phyloP scores from a whole-genome alignment of 2,797 vertebrate genomes.

The Graptemys geographica region DNA sequence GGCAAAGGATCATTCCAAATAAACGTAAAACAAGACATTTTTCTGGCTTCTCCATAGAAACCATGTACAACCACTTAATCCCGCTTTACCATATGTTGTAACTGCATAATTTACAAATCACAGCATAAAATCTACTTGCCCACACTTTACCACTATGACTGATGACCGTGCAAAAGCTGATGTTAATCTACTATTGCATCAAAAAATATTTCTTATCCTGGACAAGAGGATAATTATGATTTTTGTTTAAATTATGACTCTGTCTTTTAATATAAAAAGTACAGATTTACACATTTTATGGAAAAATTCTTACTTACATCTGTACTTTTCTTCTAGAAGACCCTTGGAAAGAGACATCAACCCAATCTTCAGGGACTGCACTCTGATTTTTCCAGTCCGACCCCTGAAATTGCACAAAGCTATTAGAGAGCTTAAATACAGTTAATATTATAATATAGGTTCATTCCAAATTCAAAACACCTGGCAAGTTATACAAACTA shows the following conservation, averaged over 20 bases:
- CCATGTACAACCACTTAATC: not conserved
- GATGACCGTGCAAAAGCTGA: not conserved
- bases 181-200: not conserved
- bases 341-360: slow-evolving; percentile 96
- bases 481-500: not conserved
- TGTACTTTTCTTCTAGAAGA: slow-evolving; percentile 97
- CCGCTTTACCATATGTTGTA: not conserved
- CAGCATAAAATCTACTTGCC: not conserved
- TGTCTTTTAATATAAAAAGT: not conserved
- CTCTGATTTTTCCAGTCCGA: slow-evolving; percentile 95
- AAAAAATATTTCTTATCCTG: not conserved
- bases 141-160: not conserved
- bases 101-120: not conserved
- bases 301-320: slow-evolving; percentile 87
- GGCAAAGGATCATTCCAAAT: not conserved
- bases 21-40: not conserved
- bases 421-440: slow-evolving; percentile 7
- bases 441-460: not conserved
- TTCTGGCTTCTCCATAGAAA: not conserved
- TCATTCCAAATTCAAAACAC: slow-evolving; percentile 20
- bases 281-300: not conserved
- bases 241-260: not conserved
- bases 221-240: not conserved
- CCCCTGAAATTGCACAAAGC: slow-evolving; percentile 84
- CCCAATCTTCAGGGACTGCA: slow-evolving; percentile 96